phyloP scores from a whole-genome alignment of 1,140 invertebrate genomes.

The Triops longicaudatus region DNA sequence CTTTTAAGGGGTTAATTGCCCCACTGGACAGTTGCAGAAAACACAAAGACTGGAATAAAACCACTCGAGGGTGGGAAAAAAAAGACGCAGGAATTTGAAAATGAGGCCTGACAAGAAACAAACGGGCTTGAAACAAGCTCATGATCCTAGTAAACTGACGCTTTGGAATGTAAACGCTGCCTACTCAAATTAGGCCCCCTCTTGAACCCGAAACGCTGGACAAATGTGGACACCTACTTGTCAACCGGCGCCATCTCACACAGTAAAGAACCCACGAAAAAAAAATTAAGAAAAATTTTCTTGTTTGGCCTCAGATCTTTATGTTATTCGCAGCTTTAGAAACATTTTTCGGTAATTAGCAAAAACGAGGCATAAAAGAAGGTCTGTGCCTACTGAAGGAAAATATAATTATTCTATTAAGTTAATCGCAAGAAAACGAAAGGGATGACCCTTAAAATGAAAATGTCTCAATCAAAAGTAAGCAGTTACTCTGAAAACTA shows the following conservation, averaged over 20 bases:
- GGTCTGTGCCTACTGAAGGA: too few species aligned
- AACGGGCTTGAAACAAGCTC: background rate
- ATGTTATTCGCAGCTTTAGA: too few species aligned
- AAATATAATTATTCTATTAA: too few species aligned
- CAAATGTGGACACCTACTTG: background rate
- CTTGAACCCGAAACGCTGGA: background rate
- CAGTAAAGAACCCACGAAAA: background rate
- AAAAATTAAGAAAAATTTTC: background rate
- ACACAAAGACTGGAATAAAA: too few species aligned
- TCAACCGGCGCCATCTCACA: background rate
- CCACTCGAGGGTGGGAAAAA: background rate
- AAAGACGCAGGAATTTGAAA: background rate
- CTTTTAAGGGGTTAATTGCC: too few species aligned
- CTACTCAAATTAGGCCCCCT: background rate
- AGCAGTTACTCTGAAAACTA: too few species aligned
- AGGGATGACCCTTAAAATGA: too few species aligned
- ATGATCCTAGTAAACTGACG: background rate
- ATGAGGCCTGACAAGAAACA: background rate
- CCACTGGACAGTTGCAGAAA: too few species aligned
- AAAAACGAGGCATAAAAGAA: too few species aligned
- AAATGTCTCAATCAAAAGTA: too few species aligned
- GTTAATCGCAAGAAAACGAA: too few species aligned
- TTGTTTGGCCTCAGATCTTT: background rate
- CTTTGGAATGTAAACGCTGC: background rate
- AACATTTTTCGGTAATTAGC: too few species aligned